phyloP scores from a whole-genome alignment of 1,140 invertebrate species.

The Cecropterus lyciades region DNA sequence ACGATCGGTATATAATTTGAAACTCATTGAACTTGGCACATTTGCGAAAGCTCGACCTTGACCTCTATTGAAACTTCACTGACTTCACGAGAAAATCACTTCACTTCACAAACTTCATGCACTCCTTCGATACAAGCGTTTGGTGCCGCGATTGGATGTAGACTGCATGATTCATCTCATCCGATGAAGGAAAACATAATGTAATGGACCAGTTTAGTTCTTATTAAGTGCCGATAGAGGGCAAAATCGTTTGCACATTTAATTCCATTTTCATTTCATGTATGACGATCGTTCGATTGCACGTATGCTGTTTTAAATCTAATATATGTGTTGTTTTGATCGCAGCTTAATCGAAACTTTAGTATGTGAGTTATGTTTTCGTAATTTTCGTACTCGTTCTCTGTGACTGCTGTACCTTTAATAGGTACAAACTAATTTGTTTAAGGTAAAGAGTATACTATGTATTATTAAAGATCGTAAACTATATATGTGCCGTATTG shows the following conservation, averaged over 20 bases:
- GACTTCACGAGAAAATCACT: background rate
- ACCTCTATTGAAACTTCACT: constrained; percentile 8
- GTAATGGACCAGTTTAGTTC: constrained; percentile 28
- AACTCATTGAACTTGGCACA: constrained; percentile 20
- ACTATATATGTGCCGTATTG: no score
- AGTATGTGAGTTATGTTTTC: no score
- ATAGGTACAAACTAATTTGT: no score
- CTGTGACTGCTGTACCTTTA: no score
- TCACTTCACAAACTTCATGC: constrained; percentile 17
- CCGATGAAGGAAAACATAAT: constrained; percentile 52
- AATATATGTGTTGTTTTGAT: no score
- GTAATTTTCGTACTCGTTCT: no score
- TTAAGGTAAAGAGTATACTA: no score
- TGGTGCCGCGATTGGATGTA: constrained; percentile 43
- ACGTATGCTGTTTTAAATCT: background rate
- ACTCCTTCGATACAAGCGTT: constrained; percentile 22
- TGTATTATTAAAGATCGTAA: no score
- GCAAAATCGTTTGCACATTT: constrained; percentile 12
- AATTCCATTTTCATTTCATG: constrained; percentile 7
- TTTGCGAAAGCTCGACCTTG: constrained; percentile 12
- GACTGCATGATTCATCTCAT: constrained; percentile 60
- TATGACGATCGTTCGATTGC: constrained; percentile 8
- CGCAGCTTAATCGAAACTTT: no score
- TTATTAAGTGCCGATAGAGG: constrained; percentile 15
- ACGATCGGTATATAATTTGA: constrained; percentile 2